Base-by-base conservation (phyloP, 30 jellyfish, hydroid and myxozoan genomes). In the Aurelia sp. region DNA sequence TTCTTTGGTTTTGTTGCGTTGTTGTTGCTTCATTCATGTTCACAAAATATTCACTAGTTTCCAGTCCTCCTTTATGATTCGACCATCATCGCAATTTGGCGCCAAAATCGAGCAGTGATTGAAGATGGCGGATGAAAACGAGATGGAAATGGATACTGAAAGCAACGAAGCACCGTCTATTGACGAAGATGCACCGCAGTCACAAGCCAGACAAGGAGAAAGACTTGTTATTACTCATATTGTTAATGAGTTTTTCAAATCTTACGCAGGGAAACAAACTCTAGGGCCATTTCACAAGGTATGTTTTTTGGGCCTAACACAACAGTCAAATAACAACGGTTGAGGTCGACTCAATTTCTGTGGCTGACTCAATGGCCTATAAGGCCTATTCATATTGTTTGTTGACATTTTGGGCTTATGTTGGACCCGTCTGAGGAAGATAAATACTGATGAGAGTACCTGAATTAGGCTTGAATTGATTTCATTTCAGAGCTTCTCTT, bases 211-310 rank as follows among this genome's bases (percentile, higher is more conserved):
- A 67, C 75, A 67, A 27, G 35, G 68, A 21, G 62, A 55, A 18
- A 84, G 99, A 24, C 91, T 94, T 19, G 80, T 94, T 52, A 94
- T 94, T 24, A 65, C 99, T 4, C 97, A 89, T 47, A 94, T 94
- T 16, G 96, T 81, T 4, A 94, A 94, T 83, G 93, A 91, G 60
- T 90, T 90, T 58, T 95, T 95, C 79, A 95, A 95, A 81, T 95
- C 99, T 1, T 95, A 89, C 64, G 99, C 99, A 4, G 99, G 99
- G 74, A 85, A 84, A 80, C 98, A 90, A 62, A 83, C 63, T 64
- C 93, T 95, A 57, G 99, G 99, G 21, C 99, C 99, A 33, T 95
- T 95, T 73, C 99, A 95, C 91, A 90, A 95, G 98, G 98, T 67
- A 67, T 35, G 3, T 67, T 67, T 6, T 67, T 27, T n/a, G 15